Percentiles rank a stretch among this genome's conserved stretches.
Conservation (phyloP, 2,113 vertebrate genomes). For the human region DNA sequence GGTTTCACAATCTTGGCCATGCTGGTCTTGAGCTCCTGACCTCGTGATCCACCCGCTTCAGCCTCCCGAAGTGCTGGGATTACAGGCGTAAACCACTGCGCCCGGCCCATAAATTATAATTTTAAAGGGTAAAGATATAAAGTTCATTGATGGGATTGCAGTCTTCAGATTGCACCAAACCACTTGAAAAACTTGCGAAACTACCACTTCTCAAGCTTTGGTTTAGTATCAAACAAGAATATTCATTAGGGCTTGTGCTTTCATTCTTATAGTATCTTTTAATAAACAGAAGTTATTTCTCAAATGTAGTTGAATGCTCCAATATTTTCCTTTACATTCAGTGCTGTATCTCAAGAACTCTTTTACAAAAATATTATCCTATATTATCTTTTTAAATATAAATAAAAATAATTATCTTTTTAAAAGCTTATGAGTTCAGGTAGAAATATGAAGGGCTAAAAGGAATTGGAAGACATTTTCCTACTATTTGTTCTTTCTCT, state of each 20-base stretch:
- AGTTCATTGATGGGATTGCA: neutral
- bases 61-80: too few species aligned
- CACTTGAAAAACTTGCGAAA: neutral
- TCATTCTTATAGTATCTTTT: neutral
- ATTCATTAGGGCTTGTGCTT: neutral
- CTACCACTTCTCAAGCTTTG: neutral
- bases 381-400: neutral
- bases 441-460: neutral
- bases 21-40: too few species aligned
- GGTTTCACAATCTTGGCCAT: too few species aligned
- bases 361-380: neutral
- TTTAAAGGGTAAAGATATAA: neutral
- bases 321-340: neutral
- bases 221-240: neutral
- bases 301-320: neutral
- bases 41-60: too few species aligned
- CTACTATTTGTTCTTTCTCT: neutral
- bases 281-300: neutral
- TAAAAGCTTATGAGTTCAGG: neutral
- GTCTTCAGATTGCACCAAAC: neutral
- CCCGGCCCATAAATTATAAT: neutral
- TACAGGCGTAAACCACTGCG: too few species aligned
- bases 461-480: neutral
- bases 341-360: neutral
- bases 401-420: neutral